A percentile compares a stretch with the other conserved stretches of the same genome.
Evolutionary conservation across 2,888 invertebrate species (phyloP).

Genomic region (Apodemia duryi): DNA sequence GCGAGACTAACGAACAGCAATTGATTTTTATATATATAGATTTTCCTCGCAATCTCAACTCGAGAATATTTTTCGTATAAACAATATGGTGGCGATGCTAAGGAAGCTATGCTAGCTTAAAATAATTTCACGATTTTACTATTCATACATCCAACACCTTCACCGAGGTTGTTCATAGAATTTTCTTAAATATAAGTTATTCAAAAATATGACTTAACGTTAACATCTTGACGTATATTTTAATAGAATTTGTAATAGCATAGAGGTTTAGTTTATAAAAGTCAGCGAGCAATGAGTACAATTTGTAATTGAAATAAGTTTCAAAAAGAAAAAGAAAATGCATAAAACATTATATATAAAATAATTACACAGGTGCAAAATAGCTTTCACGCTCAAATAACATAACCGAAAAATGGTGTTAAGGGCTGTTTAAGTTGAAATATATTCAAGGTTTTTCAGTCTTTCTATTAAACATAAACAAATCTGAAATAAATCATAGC

Average conservation of each 20-base stretch:
- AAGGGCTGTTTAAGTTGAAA: too few species aligned
- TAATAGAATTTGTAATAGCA: background rate
- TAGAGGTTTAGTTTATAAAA: background rate
- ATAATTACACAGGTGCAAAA: too few species aligned
- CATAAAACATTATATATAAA: too few species aligned
- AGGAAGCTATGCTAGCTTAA: conserved; percentile 20
- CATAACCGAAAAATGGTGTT: too few species aligned
- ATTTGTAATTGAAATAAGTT: background rate
- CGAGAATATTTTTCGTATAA: conserved; percentile 3
- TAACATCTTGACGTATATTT: background rate
- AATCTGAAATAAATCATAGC: too few species aligned
- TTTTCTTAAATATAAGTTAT: background rate
- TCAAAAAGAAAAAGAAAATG: too few species aligned
- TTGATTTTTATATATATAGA: too few species aligned
- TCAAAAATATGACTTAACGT: background rate
- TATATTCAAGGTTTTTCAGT: too few species aligned
- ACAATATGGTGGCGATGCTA: background rate
- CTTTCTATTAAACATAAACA: too few species aligned
- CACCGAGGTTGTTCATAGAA: background rate
- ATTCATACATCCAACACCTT: conserved; percentile 20
- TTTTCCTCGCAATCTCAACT: background rate
- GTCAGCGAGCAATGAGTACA: background rate
- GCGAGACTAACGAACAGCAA: too few species aligned
- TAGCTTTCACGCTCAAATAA: too few species aligned
- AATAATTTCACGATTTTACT: conserved; percentile 27